Base-by-base conservation (phyloP, 2,113 vertebrate species). In the Ptychochromis oligacanthus region DNA sequence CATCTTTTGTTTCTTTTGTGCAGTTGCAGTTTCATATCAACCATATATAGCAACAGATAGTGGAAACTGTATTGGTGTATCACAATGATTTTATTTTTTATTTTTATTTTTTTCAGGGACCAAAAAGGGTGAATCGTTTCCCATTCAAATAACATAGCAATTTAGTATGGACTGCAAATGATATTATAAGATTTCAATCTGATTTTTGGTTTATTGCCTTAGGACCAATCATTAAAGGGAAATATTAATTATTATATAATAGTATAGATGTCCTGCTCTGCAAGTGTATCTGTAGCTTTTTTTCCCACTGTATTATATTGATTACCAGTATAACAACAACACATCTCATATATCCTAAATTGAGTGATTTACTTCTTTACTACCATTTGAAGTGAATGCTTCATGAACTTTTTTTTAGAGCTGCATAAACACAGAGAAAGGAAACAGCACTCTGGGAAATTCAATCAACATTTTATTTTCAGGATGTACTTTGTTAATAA, bases 401-500 rank as follows among this genome's bases (percentile, higher is more conserved):
- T 4, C 36, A 6, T 36, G 36, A 36, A n/a, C 6, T 6, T 6
- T 15, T 43, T n/a, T 18, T 1, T 31, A 26, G 52, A 62, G 26
- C 36, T 18, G 46, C 4, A 84, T 14, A 76, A 38, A 85, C 36
- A 85, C 46, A 87, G 13, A 40, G 3, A 88, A 18, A 89, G 85
- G 14, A 34, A 28, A 52, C 36, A 79, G 6, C 6, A 6, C 1
- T 60, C 11, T 56, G 36, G 49, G 67, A 78, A 86, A 89, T 92
- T 90, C 77, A 90, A 81, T 87, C 67, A 91, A 89, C 81, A 59
- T 87, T 96, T 96, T 95, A 95, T 95, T 96, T 93, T 74, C 28
- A 36, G 81, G 88, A 91, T 87, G 83, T 84, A 82, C 77, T 90
- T 49, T 40, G 46, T 90, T 85, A 80, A 94, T 92, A 91, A 95